Percentiles rank a stretch among this genome's conserved stretches.
Evolutionary conservation across 1,140 invertebrate species (phyloP).

Genomic region (Bombus waltoni): DNA sequence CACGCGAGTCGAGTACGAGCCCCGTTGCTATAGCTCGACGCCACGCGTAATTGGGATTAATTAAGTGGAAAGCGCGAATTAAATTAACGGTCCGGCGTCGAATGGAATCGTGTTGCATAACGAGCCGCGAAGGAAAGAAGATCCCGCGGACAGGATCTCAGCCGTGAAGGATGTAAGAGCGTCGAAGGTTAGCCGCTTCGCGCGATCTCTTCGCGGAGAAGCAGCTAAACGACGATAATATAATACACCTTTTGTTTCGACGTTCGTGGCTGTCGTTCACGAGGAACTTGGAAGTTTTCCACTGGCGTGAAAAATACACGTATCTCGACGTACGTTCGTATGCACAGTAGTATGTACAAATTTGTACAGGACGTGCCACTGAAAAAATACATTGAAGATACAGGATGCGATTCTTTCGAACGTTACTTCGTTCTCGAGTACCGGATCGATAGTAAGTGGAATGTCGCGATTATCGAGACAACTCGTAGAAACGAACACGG

Average conservation of each 20-base stretch:
- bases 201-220: not conserved
- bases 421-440: too few relatives aligned
- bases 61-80: slow-evolving; percentile 74
- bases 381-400: too few relatives aligned
- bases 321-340: too few relatives aligned
- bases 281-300: too few relatives aligned
- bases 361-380: too few relatives aligned
- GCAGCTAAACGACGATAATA: slow-evolving; percentile 47
- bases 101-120: slow-evolving; percentile 58
- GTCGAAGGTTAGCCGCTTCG: slow-evolving; percentile 34
- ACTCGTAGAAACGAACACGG: too few relatives aligned
- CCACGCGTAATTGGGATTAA: slow-evolving; percentile 71
- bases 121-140: slow-evolving; percentile 13
- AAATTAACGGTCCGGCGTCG: slow-evolving; percentile 70
- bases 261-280: not conserved
- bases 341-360: too few relatives aligned
- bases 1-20: slow-evolving; percentile 1
- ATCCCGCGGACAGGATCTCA: slow-evolving; percentile 13
- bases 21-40: not conserved
- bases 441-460: too few relatives aligned
- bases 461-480: too few relatives aligned
- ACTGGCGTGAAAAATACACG: too few relatives aligned
- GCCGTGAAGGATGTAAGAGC: slow-evolving; percentile 32
- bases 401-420: too few relatives aligned
- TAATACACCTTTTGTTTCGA: slow-evolving; percentile 32